phyloP scores from a whole-genome alignment of 2,797 vertebrate species.

The Gymnothorax javanicus region DNA sequence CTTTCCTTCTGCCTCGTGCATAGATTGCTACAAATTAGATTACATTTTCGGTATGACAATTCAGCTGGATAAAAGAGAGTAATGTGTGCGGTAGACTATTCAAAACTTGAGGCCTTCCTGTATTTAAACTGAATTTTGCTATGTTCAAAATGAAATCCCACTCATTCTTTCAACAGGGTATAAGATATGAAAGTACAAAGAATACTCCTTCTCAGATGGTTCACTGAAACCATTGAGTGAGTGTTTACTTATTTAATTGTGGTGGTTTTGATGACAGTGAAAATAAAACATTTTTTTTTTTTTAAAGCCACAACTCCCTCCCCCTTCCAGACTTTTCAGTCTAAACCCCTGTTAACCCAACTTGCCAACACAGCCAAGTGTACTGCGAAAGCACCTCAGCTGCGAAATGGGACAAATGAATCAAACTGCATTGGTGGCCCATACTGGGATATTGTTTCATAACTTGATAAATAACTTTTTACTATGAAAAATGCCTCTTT shows the following conservation, averaged over 20 bases:
- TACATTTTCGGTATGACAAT: background rate
- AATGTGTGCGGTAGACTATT: background rate
- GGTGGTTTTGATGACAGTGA: too few species aligned
- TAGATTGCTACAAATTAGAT: background rate
- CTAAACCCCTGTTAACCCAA: background rate
- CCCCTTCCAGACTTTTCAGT: background rate
- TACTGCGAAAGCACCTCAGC: background rate
- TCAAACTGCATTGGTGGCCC: background rate
- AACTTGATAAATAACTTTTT: background rate
- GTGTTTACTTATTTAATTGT: too few species aligned
- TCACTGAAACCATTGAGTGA: too few species aligned
- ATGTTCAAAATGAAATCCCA: too few species aligned
- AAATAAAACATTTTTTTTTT: too few species aligned
- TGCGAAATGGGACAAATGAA: background rate
- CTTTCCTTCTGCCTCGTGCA: background rate
- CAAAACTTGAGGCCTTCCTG: too few species aligned
- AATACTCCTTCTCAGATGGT: too few species aligned
- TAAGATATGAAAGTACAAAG: too few species aligned
- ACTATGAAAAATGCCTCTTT: background rate
- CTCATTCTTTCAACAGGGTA: too few species aligned
- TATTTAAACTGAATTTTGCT: too few species aligned
- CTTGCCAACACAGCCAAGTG: background rate
- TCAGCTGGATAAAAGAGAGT: background rate
- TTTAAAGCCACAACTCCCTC: too few species aligned
- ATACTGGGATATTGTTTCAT: background rate